These are phyloP conservation scores for Jordanella pulchra DNA, from an alignment of 2,797 vertebrate species.

Conservation along the genomic window DNA sequence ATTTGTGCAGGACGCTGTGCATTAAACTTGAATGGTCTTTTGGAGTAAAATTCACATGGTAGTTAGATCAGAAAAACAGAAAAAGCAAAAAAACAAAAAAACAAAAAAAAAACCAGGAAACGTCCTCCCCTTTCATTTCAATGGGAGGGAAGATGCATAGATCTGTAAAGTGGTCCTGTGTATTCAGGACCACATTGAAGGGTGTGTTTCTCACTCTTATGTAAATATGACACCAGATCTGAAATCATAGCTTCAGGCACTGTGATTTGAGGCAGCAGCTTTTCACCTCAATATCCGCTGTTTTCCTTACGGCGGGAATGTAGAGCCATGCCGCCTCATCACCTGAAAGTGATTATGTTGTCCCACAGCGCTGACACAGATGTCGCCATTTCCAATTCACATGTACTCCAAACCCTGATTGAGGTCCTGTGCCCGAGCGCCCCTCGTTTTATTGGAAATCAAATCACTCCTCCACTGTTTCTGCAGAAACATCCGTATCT, in stretches of 20 bases:
- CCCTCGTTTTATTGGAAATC: constrained; percentile 18
- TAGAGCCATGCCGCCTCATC: constrained; percentile 39
- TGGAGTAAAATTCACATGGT: constrained; percentile 66
- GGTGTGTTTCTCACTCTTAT: constrained; percentile 36
- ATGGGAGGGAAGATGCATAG: constrained; percentile 19
- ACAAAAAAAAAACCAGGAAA: constrained; percentile 44
- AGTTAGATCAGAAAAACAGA: constrained; percentile 64
- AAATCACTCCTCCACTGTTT: constrained; percentile 29
- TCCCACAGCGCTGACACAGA: constrained; percentile 29
- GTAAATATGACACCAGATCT: constrained; percentile 45
- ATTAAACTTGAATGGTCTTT: constrained; percentile 55
- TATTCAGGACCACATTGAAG: constrained; percentile 24
- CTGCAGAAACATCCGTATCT: constrained; percentile 13
- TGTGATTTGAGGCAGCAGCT: constrained; percentile 29
- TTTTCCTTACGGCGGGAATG: constrained; percentile 14
- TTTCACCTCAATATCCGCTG: constrained; percentile 18
- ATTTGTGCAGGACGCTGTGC: constrained; percentile 34
- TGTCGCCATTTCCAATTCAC: constrained; percentile 35
- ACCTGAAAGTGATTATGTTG: constrained; percentile 47
- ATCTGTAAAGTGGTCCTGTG: constrained; percentile 19
- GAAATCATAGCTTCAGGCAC: constrained; percentile 35
- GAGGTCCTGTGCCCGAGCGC: constrained; percentile 19
- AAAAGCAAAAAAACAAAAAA: constrained; percentile 50
- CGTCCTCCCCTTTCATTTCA: constrained; percentile 22
- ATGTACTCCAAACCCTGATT: constrained; percentile 19